A percentile compares a stretch with the other conserved stretches of the same genome.
phyloP scores from a whole-genome alignment of 2,113 vertebrate genomes.

The Grantiella picta region DNA sequence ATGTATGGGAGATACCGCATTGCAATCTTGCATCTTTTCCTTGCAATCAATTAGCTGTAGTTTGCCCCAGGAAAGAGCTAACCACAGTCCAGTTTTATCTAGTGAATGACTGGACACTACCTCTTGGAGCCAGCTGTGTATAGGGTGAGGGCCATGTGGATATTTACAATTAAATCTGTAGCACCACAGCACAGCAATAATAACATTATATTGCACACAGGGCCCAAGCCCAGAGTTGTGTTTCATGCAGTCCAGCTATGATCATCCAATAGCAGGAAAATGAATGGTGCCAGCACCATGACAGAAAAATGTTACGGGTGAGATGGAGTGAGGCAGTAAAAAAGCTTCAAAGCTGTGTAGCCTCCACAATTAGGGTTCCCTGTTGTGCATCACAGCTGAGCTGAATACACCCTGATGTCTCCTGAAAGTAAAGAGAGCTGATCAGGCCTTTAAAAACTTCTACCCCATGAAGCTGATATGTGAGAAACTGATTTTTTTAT shows the following conservation, averaged over 20 bases:
- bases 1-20: background rate
- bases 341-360: background rate
- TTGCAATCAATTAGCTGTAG: background rate
- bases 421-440: background rate
- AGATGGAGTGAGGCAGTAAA: background rate
- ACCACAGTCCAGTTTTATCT: background rate
- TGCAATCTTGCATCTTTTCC: background rate
- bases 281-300: background rate
- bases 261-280: background rate
- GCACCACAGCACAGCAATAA: background rate
- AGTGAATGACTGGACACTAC: background rate
- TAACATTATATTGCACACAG: background rate
- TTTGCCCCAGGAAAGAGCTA: background rate
- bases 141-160: background rate
- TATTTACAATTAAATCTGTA: background rate
- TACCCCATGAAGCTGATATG: background rate
- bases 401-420: background rate
- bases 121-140: background rate
- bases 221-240: background rate
- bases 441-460: background rate
- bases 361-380: accelerated
- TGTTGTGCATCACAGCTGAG: background rate
- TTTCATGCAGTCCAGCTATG: background rate
- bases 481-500: background rate
- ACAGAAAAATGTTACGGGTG: background rate